phyloP scores from a whole-genome alignment of 2,888 invertebrate species.

The Ophion ellenae region DNA sequence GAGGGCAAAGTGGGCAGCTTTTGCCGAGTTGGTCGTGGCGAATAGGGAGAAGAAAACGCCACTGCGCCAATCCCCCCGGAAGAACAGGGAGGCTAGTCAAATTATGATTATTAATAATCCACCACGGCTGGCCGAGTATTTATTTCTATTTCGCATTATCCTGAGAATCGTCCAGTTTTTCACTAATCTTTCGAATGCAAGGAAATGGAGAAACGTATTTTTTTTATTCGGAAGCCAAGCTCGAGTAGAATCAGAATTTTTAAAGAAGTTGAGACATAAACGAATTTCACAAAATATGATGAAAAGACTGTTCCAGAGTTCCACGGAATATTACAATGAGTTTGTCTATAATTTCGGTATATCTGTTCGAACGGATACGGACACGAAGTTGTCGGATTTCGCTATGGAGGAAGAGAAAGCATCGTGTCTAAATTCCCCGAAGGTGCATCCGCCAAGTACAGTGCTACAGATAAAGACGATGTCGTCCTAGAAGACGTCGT shows the following conservation, averaged over 20 bases:
- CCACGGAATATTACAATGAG: not conserved
- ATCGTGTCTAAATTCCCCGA: slow-evolving; percentile 53
- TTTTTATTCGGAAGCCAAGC: no score
- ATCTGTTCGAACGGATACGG: not conserved
- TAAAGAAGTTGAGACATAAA: no score
- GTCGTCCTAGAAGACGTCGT: not conserved
- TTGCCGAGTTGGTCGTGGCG: slow-evolving; percentile 1
- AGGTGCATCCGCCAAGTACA: slow-evolving; percentile 47
- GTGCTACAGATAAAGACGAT: slow-evolving; percentile 19
- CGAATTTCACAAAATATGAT: not conserved
- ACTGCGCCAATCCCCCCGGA: slow-evolving; percentile 15
- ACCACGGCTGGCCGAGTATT: no score
- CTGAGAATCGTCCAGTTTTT: no score
- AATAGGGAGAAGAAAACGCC: slow-evolving; percentile 22
- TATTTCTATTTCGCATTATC: no score
- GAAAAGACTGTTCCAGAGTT: not conserved
- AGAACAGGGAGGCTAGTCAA: slow-evolving; percentile 16
- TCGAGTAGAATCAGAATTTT: no score
- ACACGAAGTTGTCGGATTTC: slow-evolving; percentile 14
- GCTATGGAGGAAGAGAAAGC: not conserved
- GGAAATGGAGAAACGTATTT: no score
- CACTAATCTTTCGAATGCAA: no score
- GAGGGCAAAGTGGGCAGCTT: not conserved
- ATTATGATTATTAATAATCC: not conserved
- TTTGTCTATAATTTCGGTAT: not conserved